Base-by-base conservation (phyloP, 1,140 invertebrate species). In the Drosophila burlai region DNA sequence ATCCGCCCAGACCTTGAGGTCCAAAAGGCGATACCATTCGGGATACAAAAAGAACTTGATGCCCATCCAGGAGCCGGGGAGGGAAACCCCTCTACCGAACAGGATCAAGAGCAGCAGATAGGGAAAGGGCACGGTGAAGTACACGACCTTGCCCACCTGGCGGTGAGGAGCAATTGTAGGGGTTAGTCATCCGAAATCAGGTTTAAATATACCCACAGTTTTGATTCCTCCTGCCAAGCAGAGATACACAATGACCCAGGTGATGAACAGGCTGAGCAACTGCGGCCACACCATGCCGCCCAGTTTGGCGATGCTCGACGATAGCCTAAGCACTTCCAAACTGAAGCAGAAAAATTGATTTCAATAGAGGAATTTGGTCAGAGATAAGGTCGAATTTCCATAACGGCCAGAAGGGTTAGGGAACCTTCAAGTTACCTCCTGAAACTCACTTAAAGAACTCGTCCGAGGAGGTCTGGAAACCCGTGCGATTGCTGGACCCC, bases 1-100 rank as follows among this genome's bases (percentile, higher is more conserved):
- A 93, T 98, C 98, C 36, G 97, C 96, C 98, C 98, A 99, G 24
- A 98, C 97, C 92, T 95, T 95, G 26, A 96, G 93, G 83, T 96
- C 95, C 4, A 92, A 91, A 29, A 98, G 93, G 75, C 96, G 95
- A 16, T 94, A 83, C 97, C 97, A 98, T 72, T 98, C 94, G 1
- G 98, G 98, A 40, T 95, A 95, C 29, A 98, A 94, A 84, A 97
- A 99, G 93, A 97, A 98, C 24, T 94, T 92, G 69, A 98, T 96
- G 24, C 97, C 97, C 60, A 95, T 93, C 55, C 94, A 93, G 16
- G 97, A 96, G 21, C 97, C 97, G 0, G 96, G 95, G 52, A 98
- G 93, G 0, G 97, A 97, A 13, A 97, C 92, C 8, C 97, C 96
- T 45, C 96, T 94, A 49, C 97, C 90, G 62, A 98, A 95, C 15